A percentile compares a stretch with the other conserved stretches of the same genome.
These are phyloP conservation scores for Willisornis vidua DNA, from an alignment of 2,113 vertebrate genomes.

Conservation along the genomic window DNA sequence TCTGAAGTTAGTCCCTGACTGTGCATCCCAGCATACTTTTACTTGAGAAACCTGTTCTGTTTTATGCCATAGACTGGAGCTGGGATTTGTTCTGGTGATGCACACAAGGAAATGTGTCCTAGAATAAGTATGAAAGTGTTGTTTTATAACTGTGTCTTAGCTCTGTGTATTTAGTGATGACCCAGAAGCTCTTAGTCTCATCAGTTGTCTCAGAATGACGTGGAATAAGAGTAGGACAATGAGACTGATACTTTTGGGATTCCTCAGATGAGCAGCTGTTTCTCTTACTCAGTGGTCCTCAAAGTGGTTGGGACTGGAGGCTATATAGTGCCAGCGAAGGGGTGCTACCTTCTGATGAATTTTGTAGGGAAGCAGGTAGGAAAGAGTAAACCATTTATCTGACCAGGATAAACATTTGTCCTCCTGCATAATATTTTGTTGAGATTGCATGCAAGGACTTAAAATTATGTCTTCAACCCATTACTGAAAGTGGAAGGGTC, in stretches of 20 bases:
- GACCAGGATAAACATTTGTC: neutral
- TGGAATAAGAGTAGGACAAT: neutral
- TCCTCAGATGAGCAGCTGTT: neutral
- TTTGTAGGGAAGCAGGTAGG: neutral
- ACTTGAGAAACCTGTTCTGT: neutral
- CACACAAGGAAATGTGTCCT: neutral
- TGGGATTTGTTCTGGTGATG: neutral
- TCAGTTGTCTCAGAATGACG: neutral
- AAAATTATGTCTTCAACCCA: neutral
- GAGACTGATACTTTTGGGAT: neutral
- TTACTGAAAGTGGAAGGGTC: neutral
- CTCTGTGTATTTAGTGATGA: neutral
- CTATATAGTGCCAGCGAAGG: neutral
- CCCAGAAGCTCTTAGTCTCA: neutral
- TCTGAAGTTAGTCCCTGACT: neutral
- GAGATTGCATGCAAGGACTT: neutral
- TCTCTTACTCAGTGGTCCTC: neutral
- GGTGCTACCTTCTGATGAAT: neutral
- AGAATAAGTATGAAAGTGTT: neutral
- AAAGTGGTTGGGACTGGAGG: neutral
- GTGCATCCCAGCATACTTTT: neutral
- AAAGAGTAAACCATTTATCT: neutral
- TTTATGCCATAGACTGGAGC: neutral
- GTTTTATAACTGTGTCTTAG: neutral
- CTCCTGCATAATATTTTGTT: neutral